Conservation (phyloP, 2,888 invertebrate species). For the Chrysolina haemoptera region DNA sequence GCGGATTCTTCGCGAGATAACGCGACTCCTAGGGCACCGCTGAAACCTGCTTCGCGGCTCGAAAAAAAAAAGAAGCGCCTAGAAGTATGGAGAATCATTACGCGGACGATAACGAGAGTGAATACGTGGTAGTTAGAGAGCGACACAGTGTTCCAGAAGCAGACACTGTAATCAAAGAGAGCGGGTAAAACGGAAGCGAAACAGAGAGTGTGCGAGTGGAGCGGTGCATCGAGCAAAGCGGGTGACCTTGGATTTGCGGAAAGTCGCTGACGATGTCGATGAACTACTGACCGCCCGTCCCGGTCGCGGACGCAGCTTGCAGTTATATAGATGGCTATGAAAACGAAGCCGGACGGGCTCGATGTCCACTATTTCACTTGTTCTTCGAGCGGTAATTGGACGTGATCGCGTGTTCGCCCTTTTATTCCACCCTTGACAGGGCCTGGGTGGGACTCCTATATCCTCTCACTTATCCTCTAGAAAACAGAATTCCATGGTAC, state of each 20-base stretch:
- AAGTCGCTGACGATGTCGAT: constrained; percentile 69
- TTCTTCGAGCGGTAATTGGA: constrained; percentile 11
- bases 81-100: constrained; percentile 6
- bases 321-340: constrained; percentile 42
- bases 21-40: constrained; percentile 9
- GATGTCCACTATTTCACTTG: constrained; percentile 22
- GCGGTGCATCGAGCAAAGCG: constrained; percentile 49
- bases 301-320: constrained; percentile 27
- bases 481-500: no score
- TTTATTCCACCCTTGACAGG: no score
- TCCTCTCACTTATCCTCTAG: no score
- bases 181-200: constrained; percentile 46
- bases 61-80: constrained; percentile 20
- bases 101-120: constrained; percentile 17
- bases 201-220: constrained; percentile 36
- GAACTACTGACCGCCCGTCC: constrained; percentile 68
- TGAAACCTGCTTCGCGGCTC: not conserved
- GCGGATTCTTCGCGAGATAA: not conserved
- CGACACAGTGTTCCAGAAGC: constrained; percentile 32
- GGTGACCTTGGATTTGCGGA: constrained; percentile 70
- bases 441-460: no score
- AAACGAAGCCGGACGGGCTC: constrained; percentile 35
- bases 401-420: constrained; percentile 9
- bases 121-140: constrained; percentile 15
- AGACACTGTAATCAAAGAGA: constrained; percentile 14